Percentiles rank a stretch among this genome's conserved stretches.
These are phyloP conservation scores for Rhopalosiphum nymphaeae DNA, from an alignment of 2,888 invertebrate genomes.

Conservation along the genomic window DNA sequence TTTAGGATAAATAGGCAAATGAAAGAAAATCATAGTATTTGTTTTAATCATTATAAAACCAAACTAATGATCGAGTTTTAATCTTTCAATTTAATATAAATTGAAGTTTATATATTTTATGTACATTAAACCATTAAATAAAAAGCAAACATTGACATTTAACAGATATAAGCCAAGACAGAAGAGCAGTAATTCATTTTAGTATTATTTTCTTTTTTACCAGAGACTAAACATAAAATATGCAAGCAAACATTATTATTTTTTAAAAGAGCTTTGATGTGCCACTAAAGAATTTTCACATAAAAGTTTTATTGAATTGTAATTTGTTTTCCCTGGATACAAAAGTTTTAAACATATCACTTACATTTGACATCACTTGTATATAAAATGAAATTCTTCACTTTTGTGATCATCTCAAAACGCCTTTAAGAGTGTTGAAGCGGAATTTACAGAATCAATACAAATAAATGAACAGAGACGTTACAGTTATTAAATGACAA, in stretches of 20 bases:
- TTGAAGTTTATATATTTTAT: neutral
- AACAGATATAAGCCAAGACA: neutral
- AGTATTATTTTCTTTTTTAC: neutral
- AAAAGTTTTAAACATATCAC: constrained; percentile 44
- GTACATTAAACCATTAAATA: neutral
- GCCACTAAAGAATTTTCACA: constrained; percentile 18
- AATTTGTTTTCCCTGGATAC: constrained; percentile 19
- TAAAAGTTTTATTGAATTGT: constrained; percentile 42
- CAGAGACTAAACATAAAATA: constrained; percentile 1
- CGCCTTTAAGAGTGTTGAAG: neutral
- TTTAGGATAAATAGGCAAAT: neutral
- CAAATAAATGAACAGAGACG: constrained; percentile 5
- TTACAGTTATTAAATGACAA: neutral
- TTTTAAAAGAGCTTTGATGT: constrained; percentile 17
- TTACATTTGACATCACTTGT: constrained; percentile 33
- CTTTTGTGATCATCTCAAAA: constrained; percentile 4
- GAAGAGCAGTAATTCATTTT: neutral
- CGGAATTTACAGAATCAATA: constrained; percentile 22
- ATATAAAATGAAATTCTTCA: constrained; percentile 46
- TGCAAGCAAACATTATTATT: neutral
- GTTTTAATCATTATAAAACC: neutral
- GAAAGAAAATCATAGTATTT: neutral
- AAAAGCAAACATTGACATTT: neutral
- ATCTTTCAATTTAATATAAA: neutral
- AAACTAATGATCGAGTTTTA: neutral